A percentile compares a stretch with the other conserved stretches of the same genome.
These are phyloP conservation scores for Nansenia antarctica DNA, from an alignment of 2,113 vertebrate genomes.

Conservation along the genomic window DNA sequence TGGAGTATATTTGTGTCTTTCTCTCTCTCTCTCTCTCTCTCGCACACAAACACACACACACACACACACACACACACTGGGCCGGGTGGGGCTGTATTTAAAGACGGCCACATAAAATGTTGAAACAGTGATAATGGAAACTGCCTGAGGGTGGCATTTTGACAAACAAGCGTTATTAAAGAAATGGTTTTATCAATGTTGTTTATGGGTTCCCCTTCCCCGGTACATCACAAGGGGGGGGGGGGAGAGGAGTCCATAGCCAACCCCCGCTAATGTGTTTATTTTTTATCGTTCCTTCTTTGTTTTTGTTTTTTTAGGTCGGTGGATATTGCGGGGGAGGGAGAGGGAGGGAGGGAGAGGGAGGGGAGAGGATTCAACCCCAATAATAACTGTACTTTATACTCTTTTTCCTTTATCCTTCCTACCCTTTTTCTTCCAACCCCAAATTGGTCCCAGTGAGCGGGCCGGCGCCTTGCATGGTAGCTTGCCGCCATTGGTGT, in stretches of 20 bases:
- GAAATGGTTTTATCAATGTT: conserved; percentile 76
- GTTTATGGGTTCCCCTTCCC: conserved; percentile 53
- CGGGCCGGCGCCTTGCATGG: no score
- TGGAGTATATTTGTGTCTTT: neutral
- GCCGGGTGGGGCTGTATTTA: conserved; percentile 63
- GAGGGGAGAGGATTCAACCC: no score
- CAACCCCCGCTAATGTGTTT: conserved; percentile 58
- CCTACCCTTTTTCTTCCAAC: no score
- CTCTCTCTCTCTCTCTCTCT: conserved; percentile 4
- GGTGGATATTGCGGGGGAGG: conserved; percentile 39
- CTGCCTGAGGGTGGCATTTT: conserved; percentile 68
- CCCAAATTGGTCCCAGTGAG: no score
- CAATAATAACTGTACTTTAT: no score
- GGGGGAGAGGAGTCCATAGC: conserved; percentile 54
- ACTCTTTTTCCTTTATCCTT: conserved; percentile 46
- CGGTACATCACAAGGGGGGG: conserved; percentile 39
- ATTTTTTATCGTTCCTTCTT: conserved; percentile 48
- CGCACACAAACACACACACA: no score
- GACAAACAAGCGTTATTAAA: conserved; percentile 77
- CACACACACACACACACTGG: conserved; percentile 33
- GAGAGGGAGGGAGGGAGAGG: conserved; percentile 42
- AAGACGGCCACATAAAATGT: conserved; percentile 70
- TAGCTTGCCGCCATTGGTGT: no score
- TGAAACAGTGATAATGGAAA: conserved; percentile 69
- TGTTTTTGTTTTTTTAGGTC: conserved; percentile 49